Conservation (phyloP, 2,113 vertebrate genomes). For the Corythaixoides concolor region DNA sequence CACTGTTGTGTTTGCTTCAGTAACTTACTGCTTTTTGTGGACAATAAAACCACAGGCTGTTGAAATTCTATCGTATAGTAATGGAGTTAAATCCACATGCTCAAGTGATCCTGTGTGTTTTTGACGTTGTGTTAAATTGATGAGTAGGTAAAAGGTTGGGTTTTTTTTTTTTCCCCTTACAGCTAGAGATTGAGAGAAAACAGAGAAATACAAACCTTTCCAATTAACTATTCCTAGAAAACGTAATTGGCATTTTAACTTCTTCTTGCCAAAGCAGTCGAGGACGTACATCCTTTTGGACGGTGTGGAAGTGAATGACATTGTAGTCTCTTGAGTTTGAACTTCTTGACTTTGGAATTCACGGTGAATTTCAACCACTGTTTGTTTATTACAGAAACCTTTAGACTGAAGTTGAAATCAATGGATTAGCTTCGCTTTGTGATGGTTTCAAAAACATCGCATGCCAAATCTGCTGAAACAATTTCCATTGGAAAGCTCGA, state of each 20-base stretch:
- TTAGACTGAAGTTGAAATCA: not conserved
- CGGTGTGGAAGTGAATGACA: not conserved
- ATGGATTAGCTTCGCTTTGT: not conserved
- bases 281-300: not conserved
- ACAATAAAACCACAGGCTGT: slow-evolving; percentile 56
- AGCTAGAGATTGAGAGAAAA: not conserved
- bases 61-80: slow-evolving; percentile 43
- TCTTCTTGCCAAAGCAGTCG: not conserved
- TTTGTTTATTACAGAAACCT: not conserved
- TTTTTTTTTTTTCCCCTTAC: not conserved
- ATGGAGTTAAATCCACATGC: slow-evolving; percentile 31
- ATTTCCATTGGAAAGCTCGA: not conserved
- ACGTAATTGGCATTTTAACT: not conserved
- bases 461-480: not conserved
- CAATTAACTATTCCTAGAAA: not conserved
- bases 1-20: not conserved
- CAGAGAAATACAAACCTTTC: not conserved
- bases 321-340: not conserved
- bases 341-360: not conserved
- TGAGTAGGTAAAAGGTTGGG: not conserved
- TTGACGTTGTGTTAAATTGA: slow-evolving; percentile 20
- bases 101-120: slow-evolving; percentile 1
- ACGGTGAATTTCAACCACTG: not conserved
- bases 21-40: slow-evolving; percentile 50
- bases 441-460: not conserved